Percentiles rank a stretch among this genome's conserved stretches.
Evolutionary conservation across 2,113 vertebrate species (phyloP).

Genomic region (Lagenorhynchus albirostris): DNA sequence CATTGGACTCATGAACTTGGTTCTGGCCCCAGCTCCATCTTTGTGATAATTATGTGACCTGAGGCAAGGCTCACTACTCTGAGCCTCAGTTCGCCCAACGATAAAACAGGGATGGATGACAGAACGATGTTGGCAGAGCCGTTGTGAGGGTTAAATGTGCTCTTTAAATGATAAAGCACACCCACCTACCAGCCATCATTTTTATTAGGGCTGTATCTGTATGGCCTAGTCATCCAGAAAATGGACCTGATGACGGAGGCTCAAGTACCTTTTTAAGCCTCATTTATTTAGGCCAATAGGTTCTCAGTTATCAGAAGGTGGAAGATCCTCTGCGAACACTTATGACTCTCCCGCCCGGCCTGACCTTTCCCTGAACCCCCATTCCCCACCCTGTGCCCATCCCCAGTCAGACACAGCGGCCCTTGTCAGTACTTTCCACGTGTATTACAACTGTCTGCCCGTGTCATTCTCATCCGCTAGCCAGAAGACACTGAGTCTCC

Average conservation of each 20-base stretch:
- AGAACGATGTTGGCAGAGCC: neutral
- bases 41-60: neutral
- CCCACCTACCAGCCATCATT: neutral
- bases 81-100: neutral
- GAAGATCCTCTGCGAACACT: neutral
- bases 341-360: neutral
- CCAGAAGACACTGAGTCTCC: neutral
- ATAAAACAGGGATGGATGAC: neutral
- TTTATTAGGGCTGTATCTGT: constrained; percentile 9
- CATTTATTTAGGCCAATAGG: constrained; percentile 39
- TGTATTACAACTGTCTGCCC: neutral
- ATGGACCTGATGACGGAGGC: constrained; percentile 9
- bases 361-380: constrained; percentile 4
- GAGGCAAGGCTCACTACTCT: neutral
- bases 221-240: constrained; percentile 34
- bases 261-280: constrained; percentile 34
- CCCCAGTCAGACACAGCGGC: neutral
- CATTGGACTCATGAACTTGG: neutral
- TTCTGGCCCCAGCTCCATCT: neutral
- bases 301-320: neutral
- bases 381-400: neutral
- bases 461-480: neutral
- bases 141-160: neutral
- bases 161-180: neutral
- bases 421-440: neutral